phyloP scores from a whole-genome alignment of 2,888 invertebrate genomes.

The Acronicta psi region DNA sequence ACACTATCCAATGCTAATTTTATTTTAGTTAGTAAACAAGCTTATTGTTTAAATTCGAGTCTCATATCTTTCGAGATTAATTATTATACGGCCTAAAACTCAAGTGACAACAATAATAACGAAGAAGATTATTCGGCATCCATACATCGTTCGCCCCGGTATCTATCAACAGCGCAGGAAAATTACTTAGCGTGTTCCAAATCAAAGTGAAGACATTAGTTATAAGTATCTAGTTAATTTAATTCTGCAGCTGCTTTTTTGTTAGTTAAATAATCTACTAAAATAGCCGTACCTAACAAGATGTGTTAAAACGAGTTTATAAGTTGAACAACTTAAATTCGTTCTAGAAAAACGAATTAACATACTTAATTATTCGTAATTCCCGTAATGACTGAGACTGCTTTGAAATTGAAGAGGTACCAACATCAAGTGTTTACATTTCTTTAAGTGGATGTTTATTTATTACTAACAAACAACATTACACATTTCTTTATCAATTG shows the following conservation, averaged over 20 bases:
- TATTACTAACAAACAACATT: neutral
- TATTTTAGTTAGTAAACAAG: too few species aligned
- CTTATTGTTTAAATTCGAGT: too few species aligned
- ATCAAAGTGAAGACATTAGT: neutral
- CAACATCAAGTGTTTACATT: constrained; percentile 3
- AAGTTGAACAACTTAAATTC: neutral
- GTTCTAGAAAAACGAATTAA: constrained; percentile 1
- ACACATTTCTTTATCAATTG: neutral
- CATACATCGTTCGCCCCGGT: too few species aligned
- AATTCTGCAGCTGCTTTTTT: neutral
- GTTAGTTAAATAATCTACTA: neutral
- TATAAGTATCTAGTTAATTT: neutral
- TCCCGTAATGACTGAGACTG: neutral
- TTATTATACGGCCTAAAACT: too few species aligned
- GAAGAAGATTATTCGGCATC: too few species aligned
- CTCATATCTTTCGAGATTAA: too few species aligned
- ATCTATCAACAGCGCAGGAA: too few species aligned
- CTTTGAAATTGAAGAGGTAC: neutral
- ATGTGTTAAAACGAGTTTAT: neutral
- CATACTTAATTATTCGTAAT: neutral
- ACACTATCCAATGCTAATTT: too few species aligned
- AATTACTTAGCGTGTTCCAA: too few species aligned
- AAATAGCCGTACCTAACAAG: neutral
- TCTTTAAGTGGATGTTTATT: constrained; percentile 8
- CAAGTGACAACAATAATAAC: too few species aligned